Evolutionary conservation across 2,797 vertebrate genomes (phyloP).

Genomic region (Yasuhikotakia modesta): DNA sequence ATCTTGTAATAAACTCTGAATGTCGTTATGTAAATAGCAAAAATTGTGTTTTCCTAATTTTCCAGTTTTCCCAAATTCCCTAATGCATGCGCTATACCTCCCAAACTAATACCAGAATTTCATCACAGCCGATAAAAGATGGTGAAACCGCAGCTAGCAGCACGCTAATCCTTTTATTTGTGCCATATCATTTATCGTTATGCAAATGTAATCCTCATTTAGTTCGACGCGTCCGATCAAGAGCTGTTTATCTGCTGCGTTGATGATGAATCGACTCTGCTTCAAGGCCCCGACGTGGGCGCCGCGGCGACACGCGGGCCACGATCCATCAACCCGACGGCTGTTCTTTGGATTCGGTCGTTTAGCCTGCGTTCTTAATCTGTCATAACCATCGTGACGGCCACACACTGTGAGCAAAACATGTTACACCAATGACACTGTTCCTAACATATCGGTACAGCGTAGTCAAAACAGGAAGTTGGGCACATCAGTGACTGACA

Average conservation of each 20-base stretch:
- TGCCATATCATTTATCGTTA: conserved; percentile 34
- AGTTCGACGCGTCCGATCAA: conserved; percentile 22
- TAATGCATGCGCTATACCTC: background rate
- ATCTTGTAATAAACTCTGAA: background rate
- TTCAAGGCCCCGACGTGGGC: background rate
- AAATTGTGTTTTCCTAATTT: too few relatives aligned
- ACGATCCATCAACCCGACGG: conserved; percentile 8
- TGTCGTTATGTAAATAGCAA: too few relatives aligned
- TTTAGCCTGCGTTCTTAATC: conserved; percentile 23
- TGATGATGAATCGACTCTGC: conserved; percentile 29
- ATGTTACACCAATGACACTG: background rate
- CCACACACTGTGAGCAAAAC: background rate
- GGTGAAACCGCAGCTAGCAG: conserved; percentile 22
- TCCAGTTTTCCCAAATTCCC: too few relatives aligned
- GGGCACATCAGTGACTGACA: background rate
- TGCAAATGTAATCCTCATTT: conserved; percentile 41
- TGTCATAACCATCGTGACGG: background rate
- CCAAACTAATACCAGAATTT: conserved; percentile 22
- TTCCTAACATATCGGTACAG: conserved; percentile 1
- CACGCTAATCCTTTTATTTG: conserved; percentile 19
- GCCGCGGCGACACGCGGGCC: background rate
- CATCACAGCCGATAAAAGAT: conserved; percentile 11
- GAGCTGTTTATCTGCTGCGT: conserved; percentile 25
- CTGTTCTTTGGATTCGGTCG: background rate
- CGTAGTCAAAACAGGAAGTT: conserved; percentile 3